These are phyloP conservation scores for Vidua macroura DNA, from an alignment of 2,113 vertebrate species.

Conservation along the genomic window DNA sequence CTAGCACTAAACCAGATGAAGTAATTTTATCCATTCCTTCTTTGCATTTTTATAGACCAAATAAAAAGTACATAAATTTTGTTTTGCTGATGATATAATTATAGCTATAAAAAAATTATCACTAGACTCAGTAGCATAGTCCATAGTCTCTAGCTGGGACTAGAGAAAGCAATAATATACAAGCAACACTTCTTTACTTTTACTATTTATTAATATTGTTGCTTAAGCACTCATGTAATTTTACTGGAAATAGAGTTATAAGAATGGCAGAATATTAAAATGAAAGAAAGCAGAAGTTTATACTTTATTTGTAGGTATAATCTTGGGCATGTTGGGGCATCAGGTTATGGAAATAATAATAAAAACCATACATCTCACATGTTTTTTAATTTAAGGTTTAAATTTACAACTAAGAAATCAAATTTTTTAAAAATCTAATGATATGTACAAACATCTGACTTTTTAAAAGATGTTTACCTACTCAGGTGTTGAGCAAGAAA, in stretches of 20 bases:
- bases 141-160: background rate
- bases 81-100: constrained; percentile 43
- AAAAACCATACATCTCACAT: background rate
- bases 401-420: background rate
- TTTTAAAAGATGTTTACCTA: background rate
- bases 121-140: constrained; percentile 27
- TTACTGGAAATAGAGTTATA: background rate
- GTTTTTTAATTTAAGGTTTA: background rate
- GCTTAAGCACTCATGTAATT: background rate
- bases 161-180: background rate
- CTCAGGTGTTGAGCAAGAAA: background rate
- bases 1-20: constrained; percentile 8
- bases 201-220: background rate
- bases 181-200: background rate
- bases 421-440: background rate
- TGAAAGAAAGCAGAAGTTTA: background rate
- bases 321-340: background rate
- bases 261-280: background rate
- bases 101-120: constrained; percentile 63
- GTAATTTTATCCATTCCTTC: background rate
- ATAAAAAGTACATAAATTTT: constrained; percentile 57
- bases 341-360: background rate
- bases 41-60: constrained; percentile 39
- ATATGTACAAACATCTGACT: background rate
- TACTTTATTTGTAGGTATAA: background rate